phyloP scores from a whole-genome alignment of 2,113 vertebrate genomes.

The Opisthocomus hoazin region DNA sequence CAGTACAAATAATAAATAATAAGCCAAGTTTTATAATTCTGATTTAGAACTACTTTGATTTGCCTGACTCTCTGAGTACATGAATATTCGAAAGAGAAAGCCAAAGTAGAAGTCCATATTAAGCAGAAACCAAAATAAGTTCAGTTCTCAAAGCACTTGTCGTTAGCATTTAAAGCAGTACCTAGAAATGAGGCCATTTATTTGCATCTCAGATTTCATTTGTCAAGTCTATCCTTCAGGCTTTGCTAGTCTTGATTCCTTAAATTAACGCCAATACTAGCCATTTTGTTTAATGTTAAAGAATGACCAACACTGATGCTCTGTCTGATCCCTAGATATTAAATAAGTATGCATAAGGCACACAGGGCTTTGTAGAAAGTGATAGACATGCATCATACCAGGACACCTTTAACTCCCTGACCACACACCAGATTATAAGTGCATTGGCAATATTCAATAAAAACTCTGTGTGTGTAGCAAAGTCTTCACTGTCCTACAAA shows the following conservation, averaged over 20 bases:
- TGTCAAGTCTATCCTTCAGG: not conserved
- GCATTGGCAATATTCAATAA: not conserved
- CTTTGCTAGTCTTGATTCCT: not conserved
- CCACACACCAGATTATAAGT: not conserved
- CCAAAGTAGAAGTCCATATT: not conserved
- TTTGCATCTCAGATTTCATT: not conserved
- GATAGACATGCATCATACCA: not conserved
- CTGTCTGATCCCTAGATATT: not conserved
- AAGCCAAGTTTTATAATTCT: not conserved
- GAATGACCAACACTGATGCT: not conserved
- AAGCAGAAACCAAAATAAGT: not conserved
- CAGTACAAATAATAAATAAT: not conserved
- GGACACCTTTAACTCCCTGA: not conserved
- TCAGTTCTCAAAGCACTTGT: not conserved
- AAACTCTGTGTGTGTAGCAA: not conserved
- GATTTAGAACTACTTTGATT: not conserved
- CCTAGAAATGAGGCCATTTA: not conserved
- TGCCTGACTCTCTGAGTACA: not conserved
- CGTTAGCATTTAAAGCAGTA: not conserved
- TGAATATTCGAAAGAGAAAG: not conserved
- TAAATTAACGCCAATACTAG: not conserved
- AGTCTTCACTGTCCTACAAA: not conserved
- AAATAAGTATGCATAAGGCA: not conserved
- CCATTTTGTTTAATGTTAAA: not conserved
- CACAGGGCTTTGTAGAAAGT: not conserved